Conservation (phyloP, 2,797 vertebrate genomes). For the Brotula barbata region DNA sequence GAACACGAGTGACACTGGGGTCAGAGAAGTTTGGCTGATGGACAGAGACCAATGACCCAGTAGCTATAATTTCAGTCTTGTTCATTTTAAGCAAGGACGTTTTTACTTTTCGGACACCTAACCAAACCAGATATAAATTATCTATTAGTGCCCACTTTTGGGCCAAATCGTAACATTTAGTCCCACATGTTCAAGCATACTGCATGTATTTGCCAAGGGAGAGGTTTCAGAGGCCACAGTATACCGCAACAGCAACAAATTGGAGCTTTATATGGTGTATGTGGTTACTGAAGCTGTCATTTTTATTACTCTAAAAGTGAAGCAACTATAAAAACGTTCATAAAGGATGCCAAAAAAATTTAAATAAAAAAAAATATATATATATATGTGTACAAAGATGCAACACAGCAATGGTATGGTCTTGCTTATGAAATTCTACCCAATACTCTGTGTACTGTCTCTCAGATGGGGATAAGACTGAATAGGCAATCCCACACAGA, state of each 20-base stretch:
- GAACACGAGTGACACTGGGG: conserved; percentile 37
- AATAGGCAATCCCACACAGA: conserved; percentile 47
- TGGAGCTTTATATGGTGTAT: no score
- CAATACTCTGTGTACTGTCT: conserved; percentile 15
- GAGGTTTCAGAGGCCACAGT: no score
- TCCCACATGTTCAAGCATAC: no score
- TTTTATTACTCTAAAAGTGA: neutral
- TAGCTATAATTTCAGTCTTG: conserved; percentile 10
- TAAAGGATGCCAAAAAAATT: no score
- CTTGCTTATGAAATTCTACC: conserved; percentile 39
- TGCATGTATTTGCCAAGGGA: no score
- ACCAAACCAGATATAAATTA: conserved; percentile 16
- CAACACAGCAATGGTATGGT: conserved; percentile 34
- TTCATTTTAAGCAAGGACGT: neutral
- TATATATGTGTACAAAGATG: neutral
- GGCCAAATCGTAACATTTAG: neutral
- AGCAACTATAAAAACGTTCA: no score
- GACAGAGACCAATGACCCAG: conserved; percentile 27
- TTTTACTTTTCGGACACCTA: neutral
- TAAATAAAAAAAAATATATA: no score
- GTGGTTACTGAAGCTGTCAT: no score
- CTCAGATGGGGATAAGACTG: conserved; percentile 20
- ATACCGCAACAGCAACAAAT: no score
- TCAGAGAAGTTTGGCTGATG: conserved; percentile 25
- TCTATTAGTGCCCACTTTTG: conserved; percentile 8